Base-by-base conservation (phyloP, 1,140 invertebrate genomes). In the Drosophila quadrilineata region DNA sequence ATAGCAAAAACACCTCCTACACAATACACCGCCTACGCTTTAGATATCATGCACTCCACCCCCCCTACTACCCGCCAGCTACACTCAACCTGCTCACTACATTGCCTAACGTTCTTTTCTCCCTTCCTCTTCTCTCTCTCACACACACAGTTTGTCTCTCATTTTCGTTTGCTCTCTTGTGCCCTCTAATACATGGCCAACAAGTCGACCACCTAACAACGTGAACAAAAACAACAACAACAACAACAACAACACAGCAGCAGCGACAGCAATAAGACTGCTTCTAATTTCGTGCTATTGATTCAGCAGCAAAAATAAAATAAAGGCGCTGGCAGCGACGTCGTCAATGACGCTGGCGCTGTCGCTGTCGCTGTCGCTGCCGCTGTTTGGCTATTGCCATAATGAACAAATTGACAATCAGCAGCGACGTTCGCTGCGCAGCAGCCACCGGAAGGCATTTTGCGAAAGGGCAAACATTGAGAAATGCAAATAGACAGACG, bases 211-310 rank as follows among this genome's bases (percentile, higher is more conserved):
- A 59, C 54, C 53, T 56, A 64, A 62, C 50, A 57, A 43, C 14
- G 17, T 52, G 49, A 68, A 57, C 35, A 62, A 16, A 31, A 52
- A 33, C n/a, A 40, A 54, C 49, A 36, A 17, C 21, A 14, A 12
- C 40, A 49, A 24, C n/a, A 26, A 58, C 38, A 31, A 31, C 49
- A 71, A 33, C 53, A 31, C 49, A 71, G 28, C 53, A 40, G n/a
- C 36, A 29, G 6, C 24, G 9, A 26, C 8, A 22, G 19, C 40
- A 17, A 8, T 17, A 19, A 26, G 16, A 52, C 35, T 64, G 19
- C 33, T 71, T 79, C 75, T 80, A 79, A 74, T 71, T 79, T 74
- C 38, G 17, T 74, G 58, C 75, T 76, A 76, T 76, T 76, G 74
- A 77, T 77, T 77, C 74, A 73, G 45, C 52, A n/a, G n/a, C n/a